Conservation (phyloP, 1,140 invertebrate genomes). For the Zophobas morio region DNA sequence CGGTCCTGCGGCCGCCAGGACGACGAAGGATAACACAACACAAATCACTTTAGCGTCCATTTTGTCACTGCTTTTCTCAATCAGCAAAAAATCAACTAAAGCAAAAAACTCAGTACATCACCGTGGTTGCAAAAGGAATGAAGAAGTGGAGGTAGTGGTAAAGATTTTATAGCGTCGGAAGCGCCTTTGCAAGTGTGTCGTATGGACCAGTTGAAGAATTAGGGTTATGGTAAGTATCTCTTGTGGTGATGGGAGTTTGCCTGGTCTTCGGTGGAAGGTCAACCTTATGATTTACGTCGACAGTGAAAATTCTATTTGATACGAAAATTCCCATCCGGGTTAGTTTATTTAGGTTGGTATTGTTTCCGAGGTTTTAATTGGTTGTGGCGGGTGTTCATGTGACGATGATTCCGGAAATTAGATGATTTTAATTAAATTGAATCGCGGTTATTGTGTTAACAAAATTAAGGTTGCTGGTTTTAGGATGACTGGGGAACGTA, state of each 20-base stretch:
- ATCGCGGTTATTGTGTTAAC: too few relatives aligned
- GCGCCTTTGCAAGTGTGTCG: constrained; percentile 65
- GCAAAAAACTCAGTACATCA: constrained; percentile 58
- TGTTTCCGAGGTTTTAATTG: not conserved
- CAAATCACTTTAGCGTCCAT: constrained; percentile 65
- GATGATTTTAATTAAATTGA: too few relatives aligned
- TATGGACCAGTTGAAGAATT: constrained; percentile 67
- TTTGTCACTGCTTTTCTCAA: constrained; percentile 52
- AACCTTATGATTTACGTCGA: constrained; percentile 38
- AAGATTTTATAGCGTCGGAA: constrained; percentile 64
- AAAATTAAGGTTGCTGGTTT: too few relatives aligned
- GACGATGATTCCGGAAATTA: too few relatives aligned
- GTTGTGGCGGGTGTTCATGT: too few relatives aligned
- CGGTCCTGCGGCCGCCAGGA: constrained; percentile 61
- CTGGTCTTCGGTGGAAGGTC: constrained; percentile 40
- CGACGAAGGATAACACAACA: constrained; percentile 61
- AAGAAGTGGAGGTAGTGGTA: constrained; percentile 60
- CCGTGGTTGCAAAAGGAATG: constrained; percentile 66
- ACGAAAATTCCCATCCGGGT: constrained; percentile 19
- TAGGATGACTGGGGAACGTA: too few relatives aligned
- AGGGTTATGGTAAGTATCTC: constrained; percentile 61
- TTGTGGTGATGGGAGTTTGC: constrained; percentile 47
- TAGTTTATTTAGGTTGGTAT: constrained; percentile 13
- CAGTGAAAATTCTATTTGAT: constrained; percentile 45
- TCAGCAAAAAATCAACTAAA: constrained; percentile 44